These are phyloP conservation scores for Melanotaenia duboulayi DNA, from an alignment of 2,113 vertebrate genomes.

Conservation along the genomic window DNA sequence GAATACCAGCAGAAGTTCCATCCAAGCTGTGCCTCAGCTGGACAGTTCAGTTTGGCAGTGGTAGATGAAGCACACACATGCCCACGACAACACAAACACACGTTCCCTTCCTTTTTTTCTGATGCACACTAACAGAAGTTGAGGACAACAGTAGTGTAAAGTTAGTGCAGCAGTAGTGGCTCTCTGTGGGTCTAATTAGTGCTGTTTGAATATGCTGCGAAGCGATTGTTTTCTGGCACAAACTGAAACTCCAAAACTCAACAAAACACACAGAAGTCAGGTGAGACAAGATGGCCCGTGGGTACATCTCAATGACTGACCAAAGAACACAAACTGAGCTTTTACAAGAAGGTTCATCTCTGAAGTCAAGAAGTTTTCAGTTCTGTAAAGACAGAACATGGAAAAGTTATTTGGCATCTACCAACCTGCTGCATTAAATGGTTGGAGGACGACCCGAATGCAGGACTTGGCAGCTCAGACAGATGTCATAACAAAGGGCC, in stretches of 20 bases:
- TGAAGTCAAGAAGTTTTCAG: not conserved
- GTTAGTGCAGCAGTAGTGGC: not conserved
- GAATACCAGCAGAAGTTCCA: not conserved
- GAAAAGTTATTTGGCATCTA: not conserved
- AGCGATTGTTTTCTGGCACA: conserved; percentile 30
- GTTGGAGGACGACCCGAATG: too few relatives aligned
- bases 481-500: too few relatives aligned
- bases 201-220: conserved; percentile 38
- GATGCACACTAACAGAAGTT: conserved; percentile 1
- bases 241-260: not conserved
- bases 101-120: not conserved
- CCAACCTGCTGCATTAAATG: too few relatives aligned
- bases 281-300: not conserved
- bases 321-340: not conserved
- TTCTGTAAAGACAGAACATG: not conserved
- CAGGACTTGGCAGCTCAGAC: too few relatives aligned
- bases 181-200: conserved; percentile 70
- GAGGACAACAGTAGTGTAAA: conserved; percentile 1
- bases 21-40: conserved; percentile 7
- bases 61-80: not conserved
- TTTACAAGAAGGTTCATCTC: not conserved
- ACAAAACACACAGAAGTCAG: conserved; percentile 6
- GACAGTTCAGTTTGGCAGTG: conserved; percentile 23
- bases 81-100: not conserved
- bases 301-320: not conserved